Percentiles rank a stretch among this genome's conserved stretches.
These are phyloP conservation scores for Alethe diademata DNA, from an alignment of 2,113 vertebrate genomes.

Conservation along the genomic window DNA sequence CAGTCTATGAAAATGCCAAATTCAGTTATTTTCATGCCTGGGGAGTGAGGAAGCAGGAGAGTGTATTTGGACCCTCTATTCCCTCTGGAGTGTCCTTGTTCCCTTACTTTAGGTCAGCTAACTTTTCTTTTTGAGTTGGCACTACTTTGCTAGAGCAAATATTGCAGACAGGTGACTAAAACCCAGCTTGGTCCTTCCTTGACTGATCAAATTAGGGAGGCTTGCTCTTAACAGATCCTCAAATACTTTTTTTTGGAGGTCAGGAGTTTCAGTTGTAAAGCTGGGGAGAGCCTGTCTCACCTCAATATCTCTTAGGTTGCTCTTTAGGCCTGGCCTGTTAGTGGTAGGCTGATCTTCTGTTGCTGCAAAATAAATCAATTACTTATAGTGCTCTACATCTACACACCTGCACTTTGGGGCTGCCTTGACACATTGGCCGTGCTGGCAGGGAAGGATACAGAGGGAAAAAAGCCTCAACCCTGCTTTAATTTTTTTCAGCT, in stretches of 20 bases:
- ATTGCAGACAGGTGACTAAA: neutral
- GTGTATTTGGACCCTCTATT: neutral
- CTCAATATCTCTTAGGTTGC: neutral
- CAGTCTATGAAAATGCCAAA: neutral
- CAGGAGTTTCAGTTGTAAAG: neutral
- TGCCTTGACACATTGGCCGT: rapidly evolving
- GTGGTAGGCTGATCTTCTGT: neutral
- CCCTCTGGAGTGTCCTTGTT: neutral
- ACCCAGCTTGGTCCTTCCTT: neutral
- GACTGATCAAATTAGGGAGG: neutral
- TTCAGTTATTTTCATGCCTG: neutral
- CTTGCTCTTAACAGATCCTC: neutral
- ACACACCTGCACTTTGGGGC: neutral
- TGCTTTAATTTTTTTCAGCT: neutral
- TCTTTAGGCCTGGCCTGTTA: neutral
- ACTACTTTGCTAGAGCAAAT: neutral
- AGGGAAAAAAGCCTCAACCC: neutral
- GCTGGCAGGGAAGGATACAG: neutral
- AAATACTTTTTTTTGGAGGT: neutral
- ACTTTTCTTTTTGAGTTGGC: neutral
- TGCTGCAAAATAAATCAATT: neutral
- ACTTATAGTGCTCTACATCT: neutral
- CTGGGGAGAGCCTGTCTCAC: neutral
- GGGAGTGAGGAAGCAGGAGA: rapidly evolving
- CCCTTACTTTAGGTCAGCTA: neutral